These are phyloP conservation scores for Acanthaster planci DNA, from an alignment of 35 echinoderm and acorn worm species.

Conservation along the genomic window DNA sequence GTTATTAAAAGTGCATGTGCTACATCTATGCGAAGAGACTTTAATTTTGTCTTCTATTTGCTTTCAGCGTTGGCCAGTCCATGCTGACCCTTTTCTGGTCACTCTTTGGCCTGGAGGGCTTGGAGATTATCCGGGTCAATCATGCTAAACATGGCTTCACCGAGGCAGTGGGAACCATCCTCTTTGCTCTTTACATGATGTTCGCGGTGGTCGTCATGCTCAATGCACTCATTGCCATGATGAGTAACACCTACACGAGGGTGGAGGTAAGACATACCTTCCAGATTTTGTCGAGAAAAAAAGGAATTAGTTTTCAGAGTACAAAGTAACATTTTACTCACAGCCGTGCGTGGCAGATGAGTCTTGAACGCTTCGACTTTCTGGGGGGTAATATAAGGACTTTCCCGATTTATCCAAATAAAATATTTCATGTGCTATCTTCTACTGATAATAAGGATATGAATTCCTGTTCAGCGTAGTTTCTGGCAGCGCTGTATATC, in stretches of 20 bases:
- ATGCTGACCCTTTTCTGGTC: slow-evolving; percentile 94
- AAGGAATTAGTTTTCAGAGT: no score
- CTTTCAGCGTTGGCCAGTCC: slow-evolving; percentile 68
- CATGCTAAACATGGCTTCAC: slow-evolving; percentile 69
- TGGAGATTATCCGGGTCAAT: slow-evolving; percentile 57
- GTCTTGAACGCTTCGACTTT: no score
- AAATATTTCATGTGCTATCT: no score
- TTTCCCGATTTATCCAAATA: no score
- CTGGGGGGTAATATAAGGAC: no score
- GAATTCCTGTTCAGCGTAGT: no score
- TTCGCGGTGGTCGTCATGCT: slow-evolving; percentile 90
- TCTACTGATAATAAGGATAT: no score
- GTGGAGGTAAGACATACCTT: slow-evolving; percentile 65
- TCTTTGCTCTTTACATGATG: slow-evolving; percentile 80
- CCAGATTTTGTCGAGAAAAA: no score
- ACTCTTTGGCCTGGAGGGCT: slow-evolving; percentile 75
- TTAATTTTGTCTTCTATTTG: not conserved
- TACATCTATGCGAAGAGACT: not conserved
- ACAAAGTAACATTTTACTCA: no score
- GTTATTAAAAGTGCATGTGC: no score
- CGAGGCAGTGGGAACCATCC: slow-evolving; percentile 63
- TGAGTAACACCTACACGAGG: slow-evolving; percentile 94
- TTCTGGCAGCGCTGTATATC: no score
- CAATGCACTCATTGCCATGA: slow-evolving; percentile 94
- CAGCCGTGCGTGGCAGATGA: no score